These are phyloP conservation scores for Chrysomela aeneicollis DNA, from an alignment of 2,888 invertebrate species.

Conservation along the genomic window DNA sequence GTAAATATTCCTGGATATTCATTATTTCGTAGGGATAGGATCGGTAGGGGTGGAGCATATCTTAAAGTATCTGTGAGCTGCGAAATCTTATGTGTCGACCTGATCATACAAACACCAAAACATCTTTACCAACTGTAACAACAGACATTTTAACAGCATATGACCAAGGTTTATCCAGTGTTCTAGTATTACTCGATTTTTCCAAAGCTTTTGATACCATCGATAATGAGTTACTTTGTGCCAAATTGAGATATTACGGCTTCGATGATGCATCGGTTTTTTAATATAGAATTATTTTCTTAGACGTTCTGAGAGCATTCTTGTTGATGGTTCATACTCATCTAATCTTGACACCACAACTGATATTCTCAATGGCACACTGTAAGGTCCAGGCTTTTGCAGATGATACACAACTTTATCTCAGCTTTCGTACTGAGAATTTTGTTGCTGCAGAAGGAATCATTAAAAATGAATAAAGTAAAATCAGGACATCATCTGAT, in stretches of 20 bases:
- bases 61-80: neutral
- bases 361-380: too few species aligned
- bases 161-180: constrained; percentile 5
- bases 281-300: neutral
- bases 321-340: too few species aligned
- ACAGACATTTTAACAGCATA: neutral
- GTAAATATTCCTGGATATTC: constrained; percentile 12
- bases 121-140: neutral
- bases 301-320: neutral
- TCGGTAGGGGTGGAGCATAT: constrained; percentile 18
- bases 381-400: too few species aligned
- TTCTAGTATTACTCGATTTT: constrained; percentile 10
- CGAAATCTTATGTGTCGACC: constrained; percentile 14
- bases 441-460: neutral
- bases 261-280: neutral
- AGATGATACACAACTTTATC: neutral
- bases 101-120: neutral
- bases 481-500: too few species aligned
- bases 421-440: neutral
- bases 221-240: too few species aligned
- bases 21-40: constrained; percentile 15
- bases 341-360: too few species aligned
- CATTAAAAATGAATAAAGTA: neutral
- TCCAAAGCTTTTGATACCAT: constrained; percentile 16
- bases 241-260: too few species aligned